Base-by-base conservation (phyloP, 2,113 vertebrate species). In the Ophiodon elongatus region DNA sequence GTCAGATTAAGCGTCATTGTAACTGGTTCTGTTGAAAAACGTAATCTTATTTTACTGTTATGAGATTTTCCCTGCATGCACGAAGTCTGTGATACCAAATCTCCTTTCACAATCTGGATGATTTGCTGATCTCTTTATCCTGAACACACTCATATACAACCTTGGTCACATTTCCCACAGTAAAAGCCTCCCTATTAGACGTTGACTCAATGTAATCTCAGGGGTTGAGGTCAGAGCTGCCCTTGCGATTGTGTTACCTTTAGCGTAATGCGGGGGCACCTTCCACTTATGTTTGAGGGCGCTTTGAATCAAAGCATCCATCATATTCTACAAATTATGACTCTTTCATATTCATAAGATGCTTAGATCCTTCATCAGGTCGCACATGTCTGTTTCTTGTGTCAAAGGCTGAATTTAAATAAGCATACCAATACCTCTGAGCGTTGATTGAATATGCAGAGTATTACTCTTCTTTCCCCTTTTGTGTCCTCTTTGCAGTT, bases 361-460 rank as follows among this genome's bases (percentile, higher is more conserved):
- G 66, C 73, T 75, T 15, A 10, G 54, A 73, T 75, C 68, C 71
- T 76, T 65, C 59, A 76, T 60, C 73, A 5, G 88, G 91, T 91
- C 82, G 57, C 62, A 82, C 69, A 81, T 63, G 68, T 67, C 80
- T 81, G 71, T 86, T 54, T 67, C 73, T 56, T 19, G 66, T 78
- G 76, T 89, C 87, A 88, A 65, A 86, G 81, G 79, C 52, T 91
- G 87, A 82, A 84, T 89, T 79, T 81, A 37, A 83, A 81, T 74
- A 15, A 57, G 85, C 65, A 50, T 33, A 62, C 50, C 25, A 31
- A 73, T 76, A 80, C 73, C 63, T 64, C 8, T 4, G 72, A 76
- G 85, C 72, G 82, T 64, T 67, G 25, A 74, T 73, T 85, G 39
- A 87, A 86, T 82, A 82, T 86, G 66, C 91, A 86, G n/a, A 33